These are phyloP conservation scores for Arrhopalites spinosus DNA, from an alignment of 2,888 invertebrate genomes.

Conservation along the genomic window DNA sequence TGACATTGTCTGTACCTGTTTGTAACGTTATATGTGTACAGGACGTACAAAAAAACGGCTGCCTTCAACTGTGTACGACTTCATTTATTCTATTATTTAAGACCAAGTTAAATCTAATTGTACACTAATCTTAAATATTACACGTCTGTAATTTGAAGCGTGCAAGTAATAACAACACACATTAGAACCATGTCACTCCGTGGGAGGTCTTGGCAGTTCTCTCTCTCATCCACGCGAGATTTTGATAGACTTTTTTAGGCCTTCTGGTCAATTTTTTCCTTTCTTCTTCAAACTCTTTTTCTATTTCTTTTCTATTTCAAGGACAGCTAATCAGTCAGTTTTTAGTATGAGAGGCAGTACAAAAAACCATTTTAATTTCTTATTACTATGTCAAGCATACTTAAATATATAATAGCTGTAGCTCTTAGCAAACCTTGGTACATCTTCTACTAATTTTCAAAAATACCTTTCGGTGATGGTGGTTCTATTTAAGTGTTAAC, in stretches of 20 bases:
- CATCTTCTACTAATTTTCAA: not conserved
- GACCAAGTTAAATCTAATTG: slow-evolving; percentile 23
- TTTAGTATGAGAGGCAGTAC: not conserved
- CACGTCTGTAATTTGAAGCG: slow-evolving; percentile 26
- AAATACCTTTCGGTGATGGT: not conserved
- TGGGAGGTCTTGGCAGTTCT: slow-evolving; percentile 23
- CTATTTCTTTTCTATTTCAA: not conserved
- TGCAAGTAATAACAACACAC: slow-evolving; percentile 18
- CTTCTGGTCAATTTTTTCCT: slow-evolving; percentile 21
- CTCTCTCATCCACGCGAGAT: not conserved
- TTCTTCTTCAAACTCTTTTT: not conserved
- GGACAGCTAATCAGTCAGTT: too few relatives aligned
- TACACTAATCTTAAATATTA: slow-evolving; percentile 26
- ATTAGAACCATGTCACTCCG: slow-evolving; percentile 27
- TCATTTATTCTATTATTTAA: slow-evolving; percentile 17
- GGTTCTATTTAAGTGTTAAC: not conserved
- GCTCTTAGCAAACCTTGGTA: not conserved
- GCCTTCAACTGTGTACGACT: slow-evolving; percentile 2
- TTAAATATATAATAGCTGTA: too few relatives aligned
- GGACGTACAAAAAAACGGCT: slow-evolving; percentile 2
- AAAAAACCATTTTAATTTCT: not conserved
- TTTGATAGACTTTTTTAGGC: slow-evolving; percentile 20
- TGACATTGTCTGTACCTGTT: not conserved
- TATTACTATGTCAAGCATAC: too few relatives aligned
- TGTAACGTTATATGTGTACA: too few relatives aligned